These are phyloP conservation scores for Teleogryllus oceanicus DNA, from an alignment of 2,888 invertebrate genomes.

Conservation along the genomic window DNA sequence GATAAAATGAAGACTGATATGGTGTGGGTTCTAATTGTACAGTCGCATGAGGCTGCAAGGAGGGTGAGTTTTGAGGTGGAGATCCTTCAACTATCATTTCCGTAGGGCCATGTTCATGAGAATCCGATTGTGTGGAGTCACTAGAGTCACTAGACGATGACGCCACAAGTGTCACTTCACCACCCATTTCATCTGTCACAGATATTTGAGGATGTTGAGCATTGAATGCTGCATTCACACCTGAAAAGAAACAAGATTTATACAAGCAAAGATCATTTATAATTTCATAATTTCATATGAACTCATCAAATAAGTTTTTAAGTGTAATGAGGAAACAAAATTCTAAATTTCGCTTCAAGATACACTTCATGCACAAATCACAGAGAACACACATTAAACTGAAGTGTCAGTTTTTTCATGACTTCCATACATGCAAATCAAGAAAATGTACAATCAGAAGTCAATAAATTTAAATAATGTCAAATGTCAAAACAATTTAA, in stretches of 20 bases:
- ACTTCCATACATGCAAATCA: no score
- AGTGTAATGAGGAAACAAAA: no score
- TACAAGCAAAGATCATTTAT: no score
- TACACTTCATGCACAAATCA: no score
- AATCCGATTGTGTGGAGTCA: constrained; percentile 54
- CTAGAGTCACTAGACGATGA: constrained; percentile 65
- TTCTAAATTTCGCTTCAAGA: no score
- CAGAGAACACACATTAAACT: no score
- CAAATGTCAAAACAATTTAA: no score
- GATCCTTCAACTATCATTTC: constrained; percentile 43
- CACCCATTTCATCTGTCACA: constrained; percentile 85
- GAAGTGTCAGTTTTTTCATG: no score
- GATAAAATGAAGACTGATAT: neutral
- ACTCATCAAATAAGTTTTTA: no score
- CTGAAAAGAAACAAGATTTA: neutral
- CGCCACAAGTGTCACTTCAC: constrained; percentile 74
- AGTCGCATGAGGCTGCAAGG: neutral
- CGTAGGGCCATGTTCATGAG: constrained; percentile 24
- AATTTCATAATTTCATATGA: no score
- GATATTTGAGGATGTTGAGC: constrained; percentile 78
- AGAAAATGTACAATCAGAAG: no score
- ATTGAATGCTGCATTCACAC: constrained; percentile 3
- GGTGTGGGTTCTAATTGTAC: neutral
- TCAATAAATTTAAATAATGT: no score
- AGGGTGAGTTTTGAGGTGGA: constrained; percentile 39